Evolutionary conservation across 2,113 vertebrate species (phyloP), one percentile per base, ranked within the genome.

Genomic region (Amblyopsis rosae): DNA sequence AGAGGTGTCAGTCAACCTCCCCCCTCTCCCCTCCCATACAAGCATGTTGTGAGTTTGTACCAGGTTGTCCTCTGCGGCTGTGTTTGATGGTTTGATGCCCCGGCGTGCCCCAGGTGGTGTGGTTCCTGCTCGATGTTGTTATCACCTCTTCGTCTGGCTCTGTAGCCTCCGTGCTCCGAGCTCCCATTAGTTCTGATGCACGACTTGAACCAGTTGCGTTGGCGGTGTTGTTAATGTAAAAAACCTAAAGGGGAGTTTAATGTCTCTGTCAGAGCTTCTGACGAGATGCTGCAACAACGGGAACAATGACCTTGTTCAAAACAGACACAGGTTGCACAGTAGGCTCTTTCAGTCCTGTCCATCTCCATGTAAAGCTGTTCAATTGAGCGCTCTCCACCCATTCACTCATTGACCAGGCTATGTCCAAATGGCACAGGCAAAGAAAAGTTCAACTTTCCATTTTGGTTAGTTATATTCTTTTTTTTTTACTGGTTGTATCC

Each of bases 401-500:
- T 15, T 6, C 35, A 35, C 12, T 15, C 1, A 26, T 26, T 26
- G 26, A 26, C 26, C 12, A 16, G 51, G 12, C 75, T 49, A 62
- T 73, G 77, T 70, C 81, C 70, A 76, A 75, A 77, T 62, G 69
- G 63, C 65, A 41, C 58, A 50, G 17, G 65, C 64, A 48, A 59
- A 72, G 82, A 87, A 84, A 79, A 78, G 81, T 82, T 79, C 79
- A 65, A 71, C 55, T 41, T 77, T 79, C 59, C 63, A 79, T 86
- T 81, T 70, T 1, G 1, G 69, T 79, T 83, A 82, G 71, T 86
- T 75, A 75, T 77, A 73, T 26, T 6, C 78, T 69, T 74, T 79
- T 70, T 75, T 86, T 59, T 78, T 46, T 65, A 26, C 71, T 65
- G 69, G 76, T 76, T 55, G 73, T 73, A 73, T 54, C 64, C 56